Percentiles rank a stretch among this genome's conserved stretches.
Conservation (phyloP, 2,113 vertebrate species). For the Hemichromis elongatus region DNA sequence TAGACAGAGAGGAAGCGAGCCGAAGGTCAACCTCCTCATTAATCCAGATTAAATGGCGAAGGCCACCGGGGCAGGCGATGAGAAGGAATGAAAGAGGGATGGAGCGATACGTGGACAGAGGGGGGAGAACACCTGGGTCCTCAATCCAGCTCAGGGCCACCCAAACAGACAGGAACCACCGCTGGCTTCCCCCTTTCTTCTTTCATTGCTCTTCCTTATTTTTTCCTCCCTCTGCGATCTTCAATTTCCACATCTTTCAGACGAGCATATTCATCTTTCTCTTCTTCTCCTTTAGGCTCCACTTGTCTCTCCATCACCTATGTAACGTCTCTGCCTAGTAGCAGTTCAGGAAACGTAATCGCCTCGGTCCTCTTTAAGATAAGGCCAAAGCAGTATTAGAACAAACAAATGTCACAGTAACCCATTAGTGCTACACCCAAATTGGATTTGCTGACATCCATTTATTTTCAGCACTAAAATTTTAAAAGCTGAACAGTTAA, state of each 20-base stretch:
- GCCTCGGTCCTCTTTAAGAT: background rate
- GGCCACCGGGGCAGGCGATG: conserved; percentile 35
- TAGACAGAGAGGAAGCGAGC: background rate
- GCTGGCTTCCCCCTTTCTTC: background rate
- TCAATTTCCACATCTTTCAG: background rate
- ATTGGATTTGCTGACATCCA: background rate
- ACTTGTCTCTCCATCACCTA: background rate
- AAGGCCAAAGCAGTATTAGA: background rate
- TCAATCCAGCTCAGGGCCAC: conserved; percentile 32
- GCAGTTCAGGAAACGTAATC: background rate
- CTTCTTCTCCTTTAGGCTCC: background rate
- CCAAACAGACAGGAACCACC: conserved; percentile 30
- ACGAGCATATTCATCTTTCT: background rate
- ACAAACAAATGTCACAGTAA: background rate
- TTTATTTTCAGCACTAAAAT: background rate
- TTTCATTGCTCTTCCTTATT: background rate
- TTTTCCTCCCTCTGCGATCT: background rate
- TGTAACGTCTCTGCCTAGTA: background rate
- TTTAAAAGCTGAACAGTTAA: background rate
- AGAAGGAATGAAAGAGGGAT: background rate
- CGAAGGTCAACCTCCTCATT: conserved; percentile 58
- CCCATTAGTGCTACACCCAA: background rate
- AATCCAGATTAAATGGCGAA: conserved; percentile 57
- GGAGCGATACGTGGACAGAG: background rate
- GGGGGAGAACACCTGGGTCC: conserved; percentile 36